phyloP scores from a whole-genome alignment of 2,888 invertebrate genomes.

The Lordiphosa andalusiaca region DNA sequence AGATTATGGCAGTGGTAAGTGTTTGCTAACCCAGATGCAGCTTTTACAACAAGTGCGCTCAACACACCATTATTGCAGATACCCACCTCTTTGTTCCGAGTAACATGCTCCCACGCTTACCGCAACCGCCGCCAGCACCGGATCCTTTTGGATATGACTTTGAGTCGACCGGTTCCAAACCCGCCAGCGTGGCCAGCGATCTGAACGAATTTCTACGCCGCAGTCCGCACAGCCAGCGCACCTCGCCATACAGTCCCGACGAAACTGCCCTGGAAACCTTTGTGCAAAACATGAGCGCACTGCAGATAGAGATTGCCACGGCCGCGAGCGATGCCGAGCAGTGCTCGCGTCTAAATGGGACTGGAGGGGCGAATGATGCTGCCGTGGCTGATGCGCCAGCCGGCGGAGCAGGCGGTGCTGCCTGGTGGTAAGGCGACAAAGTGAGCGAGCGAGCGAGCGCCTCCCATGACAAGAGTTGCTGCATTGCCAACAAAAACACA shows the following conservation, averaged over 20 bases:
- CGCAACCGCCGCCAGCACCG: conserved; percentile 85
- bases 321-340: conserved; percentile 69
- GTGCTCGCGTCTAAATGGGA: conserved; percentile 71
- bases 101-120: conserved; percentile 84
- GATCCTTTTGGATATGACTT: conserved; percentile 93
- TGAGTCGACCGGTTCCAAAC: conserved; percentile 83
- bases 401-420: conserved; percentile 33
- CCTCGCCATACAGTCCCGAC: conserved; percentile 78
- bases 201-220: conserved; percentile 86
- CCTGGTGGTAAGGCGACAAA: conserved; percentile 54
- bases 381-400: conserved; percentile 34
- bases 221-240: conserved; percentile 70
- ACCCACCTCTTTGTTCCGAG: conserved; percentile 89
- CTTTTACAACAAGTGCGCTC: neutral
- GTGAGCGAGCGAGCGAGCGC: conserved; percentile 1
- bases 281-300: conserved; percentile 77
- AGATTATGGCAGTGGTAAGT: conserved; percentile 70
- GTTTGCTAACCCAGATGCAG: neutral
- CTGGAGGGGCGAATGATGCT: conserved; percentile 43
- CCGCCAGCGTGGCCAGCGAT: conserved; percentile 84
- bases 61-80: conserved; percentile 46
- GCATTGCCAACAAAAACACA: conserved; percentile 31
- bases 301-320: conserved; percentile 66
- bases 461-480: conserved; percentile 55
- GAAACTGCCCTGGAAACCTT: conserved; percentile 77